phyloP scores from a whole-genome alignment of 2,113 vertebrate genomes.

The Pterophyllum scalare region DNA sequence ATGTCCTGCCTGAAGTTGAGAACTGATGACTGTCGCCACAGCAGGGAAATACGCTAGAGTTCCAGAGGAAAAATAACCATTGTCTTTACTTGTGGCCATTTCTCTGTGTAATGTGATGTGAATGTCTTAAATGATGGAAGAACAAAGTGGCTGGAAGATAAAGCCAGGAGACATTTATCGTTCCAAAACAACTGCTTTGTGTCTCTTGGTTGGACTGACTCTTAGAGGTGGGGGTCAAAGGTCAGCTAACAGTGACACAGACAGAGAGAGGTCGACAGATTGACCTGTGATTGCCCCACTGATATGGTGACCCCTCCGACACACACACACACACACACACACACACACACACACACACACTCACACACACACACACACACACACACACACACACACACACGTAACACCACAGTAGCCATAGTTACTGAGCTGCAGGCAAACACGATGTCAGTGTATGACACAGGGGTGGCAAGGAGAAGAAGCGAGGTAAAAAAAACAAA shows the following conservation, averaged over 20 bases:
- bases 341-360: constrained; percentile 4
- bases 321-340: background rate
- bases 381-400: background rate
- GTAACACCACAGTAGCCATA: constrained; percentile 56
- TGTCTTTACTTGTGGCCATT: constrained; percentile 42
- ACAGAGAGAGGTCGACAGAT: constrained; percentile 63
- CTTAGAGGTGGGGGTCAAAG: constrained; percentile 57
- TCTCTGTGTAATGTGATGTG: constrained; percentile 37
- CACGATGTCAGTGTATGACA: constrained; percentile 57
- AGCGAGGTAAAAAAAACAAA: constrained; percentile 58
- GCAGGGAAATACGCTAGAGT: constrained; percentile 31
- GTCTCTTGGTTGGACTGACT: constrained; percentile 20
- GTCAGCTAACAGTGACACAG: constrained; percentile 62
- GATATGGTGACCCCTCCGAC: constrained; percentile 42
- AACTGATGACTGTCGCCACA: constrained; percentile 63
- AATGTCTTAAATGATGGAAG: constrained; percentile 66
- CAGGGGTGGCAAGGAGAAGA: constrained; percentile 16
- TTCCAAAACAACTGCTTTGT: constrained; percentile 43
- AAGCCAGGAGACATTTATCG: constrained; percentile 56
- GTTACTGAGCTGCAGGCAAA: constrained; percentile 69
- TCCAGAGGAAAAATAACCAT: constrained; percentile 56
- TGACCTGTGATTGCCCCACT: constrained; percentile 69
- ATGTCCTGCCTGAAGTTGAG: constrained; percentile 69
- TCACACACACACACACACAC: background rate
- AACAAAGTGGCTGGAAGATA: constrained; percentile 44